Base-by-base conservation (phyloP, 2,113 vertebrate species). In the Brachionichthys hirsutus region DNA sequence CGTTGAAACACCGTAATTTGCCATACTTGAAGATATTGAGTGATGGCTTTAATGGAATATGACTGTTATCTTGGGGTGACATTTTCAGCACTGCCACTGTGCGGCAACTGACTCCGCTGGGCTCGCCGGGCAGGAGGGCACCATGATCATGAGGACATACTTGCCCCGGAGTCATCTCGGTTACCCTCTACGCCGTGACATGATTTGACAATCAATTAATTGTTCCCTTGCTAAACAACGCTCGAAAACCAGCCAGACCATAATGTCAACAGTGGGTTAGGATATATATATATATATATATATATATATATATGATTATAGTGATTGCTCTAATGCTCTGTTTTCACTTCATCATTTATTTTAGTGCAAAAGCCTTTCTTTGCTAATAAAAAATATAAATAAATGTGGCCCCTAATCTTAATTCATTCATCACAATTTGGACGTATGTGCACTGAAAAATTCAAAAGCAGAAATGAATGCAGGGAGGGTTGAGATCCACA, bases 161-260 rank as follows among this genome's bases (percentile, higher is more conserved):
- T 88, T 91, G 87, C 89, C 90, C 86, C 49, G 59, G 73, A 88
- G 89, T 90, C 78, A 90, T 79, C 81, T 78, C 80, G 62, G 80
- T 84, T 87, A 86, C 84, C 75, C 72, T 57, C 83, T 45, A 41
- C 76, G 83, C 72, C 67, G 66, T 73, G 78, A 86, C 83, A 84
- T 73, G 77, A 86, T 89, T 88, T 72, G 74, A 89, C 77, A 89
- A 91, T 89, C 89, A 88, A 90, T 90, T 88, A 88, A 83, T 80
- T 56, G 41, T 73, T 64, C 64, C 55, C 50, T 70, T 48, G 58
- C 78, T 58, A 76, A 70, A 80, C 42, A 57, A 80, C 76, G 65
- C 62, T 60, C 50, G 55, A 75, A 42, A 19, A 18, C 15, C 15
- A 70, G 54, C 56, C 54, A 34, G 63, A 36, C 50, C 40, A 44